Evolutionary conservation across 2,888 invertebrate species (phyloP).

Genomic region (Drosophila austrosaltans): DNA sequence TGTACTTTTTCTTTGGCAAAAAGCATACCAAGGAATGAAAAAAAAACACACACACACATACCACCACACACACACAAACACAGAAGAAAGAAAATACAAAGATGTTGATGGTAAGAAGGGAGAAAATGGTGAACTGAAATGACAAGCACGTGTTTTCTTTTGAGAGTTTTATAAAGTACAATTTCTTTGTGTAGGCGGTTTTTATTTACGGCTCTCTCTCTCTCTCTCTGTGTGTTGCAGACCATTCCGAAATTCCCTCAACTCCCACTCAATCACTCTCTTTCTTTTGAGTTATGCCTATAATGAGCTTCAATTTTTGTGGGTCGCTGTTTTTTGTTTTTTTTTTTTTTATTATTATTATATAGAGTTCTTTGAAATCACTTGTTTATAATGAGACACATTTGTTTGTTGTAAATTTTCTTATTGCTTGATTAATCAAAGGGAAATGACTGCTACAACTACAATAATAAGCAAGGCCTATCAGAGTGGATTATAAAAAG

Average conservation of each 20-base stretch:
- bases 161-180: constrained; percentile 29
- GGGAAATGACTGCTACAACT: neutral
- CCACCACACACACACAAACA: neutral
- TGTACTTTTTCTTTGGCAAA: constrained; percentile 18
- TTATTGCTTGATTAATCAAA: constrained; percentile 37
- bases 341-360: constrained; percentile 23
- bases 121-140: constrained; percentile 15
- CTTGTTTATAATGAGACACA: constrained; percentile 31
- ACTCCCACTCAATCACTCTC: constrained; percentile 1
- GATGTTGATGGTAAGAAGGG: neutral
- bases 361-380: constrained; percentile 19
- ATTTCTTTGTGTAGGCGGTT: constrained; percentile 32
- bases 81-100: constrained; percentile 24
- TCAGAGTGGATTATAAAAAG: neutral
- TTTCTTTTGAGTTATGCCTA: constrained; percentile 22
- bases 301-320: constrained; percentile 40
- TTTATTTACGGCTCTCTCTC: neutral
- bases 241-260: neutral
- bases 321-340: constrained; percentile 10
- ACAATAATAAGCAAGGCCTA: neutral
- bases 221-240: neutral
- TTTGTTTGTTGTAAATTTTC: constrained; percentile 42
- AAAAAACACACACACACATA: neutral
- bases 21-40: neutral
- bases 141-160: constrained; percentile 57